A percentile compares a stretch with the other conserved stretches of the same genome.
These are phyloP conservation scores for Belonocnema kinseyi DNA, from an alignment of 1,140 invertebrate species.

Conservation along the genomic window DNA sequence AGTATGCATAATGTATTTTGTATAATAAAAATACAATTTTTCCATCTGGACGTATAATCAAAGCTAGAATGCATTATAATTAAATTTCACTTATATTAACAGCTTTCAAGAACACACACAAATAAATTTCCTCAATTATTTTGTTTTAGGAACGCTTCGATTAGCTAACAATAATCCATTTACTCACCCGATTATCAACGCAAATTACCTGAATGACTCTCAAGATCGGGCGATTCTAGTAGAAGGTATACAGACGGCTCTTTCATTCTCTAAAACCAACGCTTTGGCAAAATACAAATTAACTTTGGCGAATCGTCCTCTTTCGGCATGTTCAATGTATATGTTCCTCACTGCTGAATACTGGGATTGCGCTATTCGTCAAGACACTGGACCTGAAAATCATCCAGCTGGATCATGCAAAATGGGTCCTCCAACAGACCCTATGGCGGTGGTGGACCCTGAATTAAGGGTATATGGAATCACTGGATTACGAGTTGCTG, in stretches of 20 bases:
- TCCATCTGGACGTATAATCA: too few relatives aligned
- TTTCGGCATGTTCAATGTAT: slow-evolving; percentile 77
- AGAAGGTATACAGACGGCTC: slow-evolving; percentile 73
- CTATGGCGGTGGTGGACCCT: slow-evolving; percentile 83
- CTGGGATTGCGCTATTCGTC: slow-evolving; percentile 85
- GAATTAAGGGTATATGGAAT: slow-evolving; percentile 78
- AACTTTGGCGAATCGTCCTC: slow-evolving; percentile 67
- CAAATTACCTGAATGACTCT: slow-evolving; percentile 76
- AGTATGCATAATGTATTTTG: too few relatives aligned
- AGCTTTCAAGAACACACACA: neutral
- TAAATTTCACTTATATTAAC: too few relatives aligned
- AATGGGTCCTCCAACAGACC: slow-evolving; percentile 84
- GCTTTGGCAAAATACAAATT: slow-evolving; percentile 73
- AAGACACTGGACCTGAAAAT: slow-evolving; percentile 87
- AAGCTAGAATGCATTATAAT: too few relatives aligned
- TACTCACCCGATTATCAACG: slow-evolving; percentile 78
- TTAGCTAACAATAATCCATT: slow-evolving; percentile 77
- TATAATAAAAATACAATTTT: too few relatives aligned
- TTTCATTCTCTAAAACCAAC: slow-evolving; percentile 70
- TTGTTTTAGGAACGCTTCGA: slow-evolving; percentile 61
- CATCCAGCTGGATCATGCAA: slow-evolving; percentile 90
- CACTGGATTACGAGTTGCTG: slow-evolving; percentile 74
- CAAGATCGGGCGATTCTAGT: slow-evolving; percentile 71
- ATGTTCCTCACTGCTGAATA: slow-evolving; percentile 83
- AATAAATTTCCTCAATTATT: neutral